phyloP scores from a whole-genome alignment of 2,797 vertebrate genomes.

The Anomalospiza imberbis region DNA sequence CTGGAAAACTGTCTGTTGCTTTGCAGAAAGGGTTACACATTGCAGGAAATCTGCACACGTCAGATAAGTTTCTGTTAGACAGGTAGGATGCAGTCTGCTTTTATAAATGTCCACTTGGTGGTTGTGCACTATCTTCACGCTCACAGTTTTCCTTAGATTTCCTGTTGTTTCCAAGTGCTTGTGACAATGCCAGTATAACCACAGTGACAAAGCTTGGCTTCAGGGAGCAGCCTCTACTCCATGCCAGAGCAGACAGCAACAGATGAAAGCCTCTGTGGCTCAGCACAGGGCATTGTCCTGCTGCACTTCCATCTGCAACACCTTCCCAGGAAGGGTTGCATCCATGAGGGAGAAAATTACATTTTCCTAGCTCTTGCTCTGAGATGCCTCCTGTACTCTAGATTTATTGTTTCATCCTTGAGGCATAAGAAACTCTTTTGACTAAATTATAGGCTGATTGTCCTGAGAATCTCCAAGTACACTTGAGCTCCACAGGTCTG shows the following conservation, averaged over 20 bases:
- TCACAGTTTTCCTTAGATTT: neutral
- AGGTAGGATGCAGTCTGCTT: neutral
- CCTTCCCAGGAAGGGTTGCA: accelerated
- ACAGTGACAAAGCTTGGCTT: neutral
- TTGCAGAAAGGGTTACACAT: neutral
- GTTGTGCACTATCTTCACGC: neutral
- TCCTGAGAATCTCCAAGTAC: neutral
- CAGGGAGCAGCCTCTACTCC: neutral
- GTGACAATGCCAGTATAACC: neutral
- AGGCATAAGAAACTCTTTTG: neutral
- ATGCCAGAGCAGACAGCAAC: accelerated
- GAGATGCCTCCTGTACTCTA: neutral
- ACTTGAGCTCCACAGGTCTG: neutral
- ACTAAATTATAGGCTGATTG: neutral
- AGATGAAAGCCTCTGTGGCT: neutral
- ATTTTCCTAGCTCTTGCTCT: neutral
- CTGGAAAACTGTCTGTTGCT: neutral
- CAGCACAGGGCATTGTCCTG: neutral
- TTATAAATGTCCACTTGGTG: neutral
- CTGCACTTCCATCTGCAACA: neutral
- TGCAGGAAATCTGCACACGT: conserved; percentile 4
- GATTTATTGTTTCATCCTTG: neutral
- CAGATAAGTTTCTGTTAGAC: conserved; percentile 12
- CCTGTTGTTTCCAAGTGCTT: neutral
- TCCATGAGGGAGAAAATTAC: neutral